These are phyloP conservation scores for Nettapus auritus DNA, from an alignment of 2,113 vertebrate species.

Conservation along the genomic window DNA sequence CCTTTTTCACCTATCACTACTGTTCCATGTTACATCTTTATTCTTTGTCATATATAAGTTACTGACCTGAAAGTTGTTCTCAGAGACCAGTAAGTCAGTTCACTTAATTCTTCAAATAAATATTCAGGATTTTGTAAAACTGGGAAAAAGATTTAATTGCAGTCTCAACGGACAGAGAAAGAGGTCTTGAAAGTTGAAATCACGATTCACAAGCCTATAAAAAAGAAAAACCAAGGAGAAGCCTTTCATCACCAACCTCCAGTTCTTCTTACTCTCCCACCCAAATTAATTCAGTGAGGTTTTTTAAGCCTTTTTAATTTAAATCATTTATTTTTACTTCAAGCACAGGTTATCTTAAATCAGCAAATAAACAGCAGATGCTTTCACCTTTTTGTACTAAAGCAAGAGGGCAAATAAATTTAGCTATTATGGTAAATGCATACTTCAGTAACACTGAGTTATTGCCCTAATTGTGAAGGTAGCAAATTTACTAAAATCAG, in stretches of 20 bases:
- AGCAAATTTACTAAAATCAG: neutral
- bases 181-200: slow-evolving; percentile 27
- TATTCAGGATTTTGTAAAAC: neutral
- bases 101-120: slow-evolving; percentile 21
- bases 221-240: neutral
- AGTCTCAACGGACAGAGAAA: neutral
- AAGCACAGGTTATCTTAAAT: neutral
- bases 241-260: slow-evolving; percentile 49
- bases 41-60: neutral
- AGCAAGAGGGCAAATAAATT: neutral
- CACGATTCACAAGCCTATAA: slow-evolving; percentile 43
- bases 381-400: neutral
- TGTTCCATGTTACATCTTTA: neutral
- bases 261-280: slow-evolving; percentile 36
- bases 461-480: neutral
- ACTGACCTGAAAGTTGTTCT: neutral
- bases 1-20: neutral
- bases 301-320: neutral
- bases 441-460: neutral
- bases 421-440: neutral
- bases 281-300: slow-evolving; percentile 25
- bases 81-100: neutral
- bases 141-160: neutral
- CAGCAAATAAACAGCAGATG: neutral
- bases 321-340: neutral